A percentile compares a stretch with the other conserved stretches of the same genome.
These are phyloP conservation scores for Elachura formosa DNA, from an alignment of 2,113 vertebrate genomes.

Conservation along the genomic window DNA sequence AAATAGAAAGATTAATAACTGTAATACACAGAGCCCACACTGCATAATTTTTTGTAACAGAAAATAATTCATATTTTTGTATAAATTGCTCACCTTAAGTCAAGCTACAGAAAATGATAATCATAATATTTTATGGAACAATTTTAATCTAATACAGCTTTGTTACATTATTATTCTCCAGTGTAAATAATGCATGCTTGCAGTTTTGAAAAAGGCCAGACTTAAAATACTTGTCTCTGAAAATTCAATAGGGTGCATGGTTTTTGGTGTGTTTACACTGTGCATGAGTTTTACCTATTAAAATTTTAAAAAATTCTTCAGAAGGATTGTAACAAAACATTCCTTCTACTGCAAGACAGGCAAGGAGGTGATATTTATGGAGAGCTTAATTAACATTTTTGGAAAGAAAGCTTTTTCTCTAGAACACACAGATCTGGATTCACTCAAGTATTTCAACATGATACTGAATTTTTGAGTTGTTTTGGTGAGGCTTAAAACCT, in stretches of 20 bases:
- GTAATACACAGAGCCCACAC: constrained; percentile 65
- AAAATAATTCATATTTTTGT: constrained; percentile 73
- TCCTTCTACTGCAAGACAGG: not conserved
- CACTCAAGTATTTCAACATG: not conserved
- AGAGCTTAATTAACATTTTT: not conserved
- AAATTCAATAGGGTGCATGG: not conserved
- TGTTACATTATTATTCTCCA: constrained; percentile 36
- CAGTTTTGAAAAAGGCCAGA: not conserved
- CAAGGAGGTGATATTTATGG: not conserved
- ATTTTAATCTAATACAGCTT: constrained; percentile 55
- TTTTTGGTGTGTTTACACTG: not conserved
- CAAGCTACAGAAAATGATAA: constrained; percentile 58
- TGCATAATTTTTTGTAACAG: constrained; percentile 70
- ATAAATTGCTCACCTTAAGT: constrained; percentile 64
- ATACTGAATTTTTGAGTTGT: not conserved
- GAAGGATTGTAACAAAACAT: not conserved
- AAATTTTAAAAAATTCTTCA: not conserved
- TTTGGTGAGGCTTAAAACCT: not conserved
- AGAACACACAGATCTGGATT: not conserved
- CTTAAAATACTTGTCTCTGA: constrained; percentile 31
- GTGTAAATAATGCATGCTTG: constrained; percentile 44
- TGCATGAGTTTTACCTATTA: not conserved
- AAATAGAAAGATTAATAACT: constrained; percentile 80
- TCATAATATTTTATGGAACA: constrained; percentile 67
- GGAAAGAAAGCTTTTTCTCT: not conserved